Percentiles rank a stretch among this genome's conserved stretches.
phyloP scores from a whole-genome alignment of 1,140 invertebrate species.

The Pseudomyrmex concolor region DNA sequence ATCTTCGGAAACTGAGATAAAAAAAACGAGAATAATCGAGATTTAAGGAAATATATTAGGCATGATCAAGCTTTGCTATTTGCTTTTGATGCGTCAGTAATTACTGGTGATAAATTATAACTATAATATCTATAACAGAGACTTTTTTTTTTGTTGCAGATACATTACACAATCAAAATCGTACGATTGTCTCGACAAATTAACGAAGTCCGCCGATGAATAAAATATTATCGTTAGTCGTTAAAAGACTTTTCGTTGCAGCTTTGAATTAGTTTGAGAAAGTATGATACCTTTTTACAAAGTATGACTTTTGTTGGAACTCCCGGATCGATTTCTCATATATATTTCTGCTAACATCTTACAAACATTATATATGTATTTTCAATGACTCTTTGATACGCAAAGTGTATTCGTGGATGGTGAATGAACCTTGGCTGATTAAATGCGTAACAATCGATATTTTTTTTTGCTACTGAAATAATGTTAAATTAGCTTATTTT shows the following conservation, averaged over 20 bases:
- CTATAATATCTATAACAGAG: not conserved
- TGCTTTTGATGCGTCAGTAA: slow-evolving; percentile 64
- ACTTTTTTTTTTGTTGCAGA: slow-evolving; percentile 69
- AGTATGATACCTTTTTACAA: not conserved
- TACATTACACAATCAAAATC: slow-evolving; percentile 79
- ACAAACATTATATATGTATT: not conserved
- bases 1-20: no score
- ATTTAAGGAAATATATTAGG: no score
- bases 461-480: slow-evolving; percentile 48
- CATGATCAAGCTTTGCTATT: not conserved
- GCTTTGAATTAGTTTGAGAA: slow-evolving; percentile 13
- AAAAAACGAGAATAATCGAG: no score
- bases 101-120: slow-evolving; percentile 34
- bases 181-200: slow-evolving; percentile 79
- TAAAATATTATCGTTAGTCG: slow-evolving; percentile 46
- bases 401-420: not conserved
- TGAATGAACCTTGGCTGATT: slow-evolving; percentile 59
- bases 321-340: not conserved
- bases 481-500: slow-evolving; percentile 8
- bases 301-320: no score
- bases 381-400: slow-evolving; percentile 3
- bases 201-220: slow-evolving; percentile 75
- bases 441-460: slow-evolving; percentile 50
- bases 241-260: not conserved
- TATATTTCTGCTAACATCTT: slow-evolving; percentile 2